These are phyloP conservation scores for Lithobates sylvaticus DNA, from an alignment of 2,797 vertebrate genomes.

Conservation along the genomic window DNA sequence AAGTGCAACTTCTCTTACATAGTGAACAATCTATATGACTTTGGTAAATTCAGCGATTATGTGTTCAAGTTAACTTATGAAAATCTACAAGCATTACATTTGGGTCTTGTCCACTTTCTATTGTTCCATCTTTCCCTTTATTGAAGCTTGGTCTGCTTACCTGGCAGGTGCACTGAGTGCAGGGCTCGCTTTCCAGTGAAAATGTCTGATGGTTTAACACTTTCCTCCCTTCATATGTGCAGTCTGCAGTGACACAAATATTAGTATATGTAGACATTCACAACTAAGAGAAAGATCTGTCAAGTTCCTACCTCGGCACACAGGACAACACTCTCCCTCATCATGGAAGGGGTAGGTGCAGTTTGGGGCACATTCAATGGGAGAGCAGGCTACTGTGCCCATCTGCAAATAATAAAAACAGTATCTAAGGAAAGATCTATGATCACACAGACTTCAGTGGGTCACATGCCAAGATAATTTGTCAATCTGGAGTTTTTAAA, in stretches of 20 bases:
- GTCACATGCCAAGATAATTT: no score
- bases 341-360: constrained; percentile 83
- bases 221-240: constrained; percentile 81
- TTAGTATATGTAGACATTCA: neutral
- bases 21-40: no score
- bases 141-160: constrained; percentile 64
- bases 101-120: no score
- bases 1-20: no score
- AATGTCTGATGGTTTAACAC: constrained; percentile 78
- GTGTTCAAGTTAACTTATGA: no score
- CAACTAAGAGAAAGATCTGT: neutral
- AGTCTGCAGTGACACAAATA: constrained; percentile 67
- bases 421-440: no score
- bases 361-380: constrained; percentile 76
- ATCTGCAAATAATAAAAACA: constrained; percentile 70
- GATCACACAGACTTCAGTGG: no score
- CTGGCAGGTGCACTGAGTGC: constrained; percentile 76
- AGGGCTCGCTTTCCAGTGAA: constrained; percentile 75
- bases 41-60: no score
- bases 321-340: constrained; percentile 79
- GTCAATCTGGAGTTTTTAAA: no score
- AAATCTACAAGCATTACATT: no score
- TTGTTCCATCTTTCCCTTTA: neutral
- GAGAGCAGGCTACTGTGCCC: constrained; percentile 81
- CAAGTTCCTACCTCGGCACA: constrained; percentile 73